phyloP scores from a whole-genome alignment of 2,113 vertebrate genomes.

The Anser brachyrhynchus region DNA sequence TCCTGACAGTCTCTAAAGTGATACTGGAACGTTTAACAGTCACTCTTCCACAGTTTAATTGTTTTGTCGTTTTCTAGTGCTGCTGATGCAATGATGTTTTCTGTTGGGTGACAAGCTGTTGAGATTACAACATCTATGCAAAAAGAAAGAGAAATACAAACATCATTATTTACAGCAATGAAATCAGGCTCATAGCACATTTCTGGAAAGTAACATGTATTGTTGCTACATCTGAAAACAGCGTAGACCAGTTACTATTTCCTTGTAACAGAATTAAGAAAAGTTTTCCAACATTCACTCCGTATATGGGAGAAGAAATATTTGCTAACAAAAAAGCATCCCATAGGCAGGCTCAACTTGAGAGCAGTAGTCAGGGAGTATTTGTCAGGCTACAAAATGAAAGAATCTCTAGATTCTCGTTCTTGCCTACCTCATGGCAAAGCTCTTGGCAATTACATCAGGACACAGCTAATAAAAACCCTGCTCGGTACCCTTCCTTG shows the following conservation, averaged over 20 bases:
- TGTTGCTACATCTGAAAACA: neutral
- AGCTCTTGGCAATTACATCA: neutral
- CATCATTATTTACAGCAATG: neutral
- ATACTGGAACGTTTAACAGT: slow-evolving; percentile 85
- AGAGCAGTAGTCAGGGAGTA: neutral
- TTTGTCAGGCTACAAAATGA: neutral
- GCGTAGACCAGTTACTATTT: neutral
- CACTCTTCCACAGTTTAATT: slow-evolving; percentile 99
- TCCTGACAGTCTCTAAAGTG: slow-evolving; percentile 54
- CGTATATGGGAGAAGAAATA: neutral
- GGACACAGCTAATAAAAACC: neutral
- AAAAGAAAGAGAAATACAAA: neutral
- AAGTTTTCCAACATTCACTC: neutral
- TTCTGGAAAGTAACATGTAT: neutral
- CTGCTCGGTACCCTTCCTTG: neutral
- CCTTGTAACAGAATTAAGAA: neutral
- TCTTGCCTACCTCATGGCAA: neutral
- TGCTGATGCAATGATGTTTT: slow-evolving; percentile 98
- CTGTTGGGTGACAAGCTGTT: slow-evolving; percentile 97
- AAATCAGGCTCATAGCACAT: neutral
- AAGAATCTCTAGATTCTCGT: neutral
- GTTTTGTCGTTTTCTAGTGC: slow-evolving; percentile 99
- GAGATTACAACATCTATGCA: slow-evolving; percentile 94
- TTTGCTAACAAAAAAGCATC: neutral
- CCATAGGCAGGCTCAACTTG: neutral